Percentiles rank a stretch among this genome's conserved stretches.
These are phyloP conservation scores for Aromia moschata DNA, from an alignment of 2,888 invertebrate genomes.

Conservation along the genomic window DNA sequence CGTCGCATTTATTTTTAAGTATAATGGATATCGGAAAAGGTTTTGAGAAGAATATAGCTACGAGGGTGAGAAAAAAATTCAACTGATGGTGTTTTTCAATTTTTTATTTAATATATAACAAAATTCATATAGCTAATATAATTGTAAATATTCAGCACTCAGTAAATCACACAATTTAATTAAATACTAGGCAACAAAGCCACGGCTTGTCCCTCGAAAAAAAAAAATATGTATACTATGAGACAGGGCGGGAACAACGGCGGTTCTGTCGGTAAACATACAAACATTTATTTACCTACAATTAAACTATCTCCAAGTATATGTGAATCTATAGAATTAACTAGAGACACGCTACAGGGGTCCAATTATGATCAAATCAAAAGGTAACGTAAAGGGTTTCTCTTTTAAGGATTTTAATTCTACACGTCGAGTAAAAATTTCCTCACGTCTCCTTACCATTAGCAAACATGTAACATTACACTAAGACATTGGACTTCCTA, in stretches of 20 bases:
- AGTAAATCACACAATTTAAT: conserved; percentile 53
- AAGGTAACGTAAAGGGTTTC: background rate
- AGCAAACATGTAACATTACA: conserved; percentile 17
- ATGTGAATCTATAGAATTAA: conserved; percentile 38
- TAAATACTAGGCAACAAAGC: conserved; percentile 42
- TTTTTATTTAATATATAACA: conserved; percentile 52
- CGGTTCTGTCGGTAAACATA: conserved; percentile 43
- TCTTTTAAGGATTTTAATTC: background rate
- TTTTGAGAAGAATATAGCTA: too few species aligned
- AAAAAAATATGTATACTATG: conserved; percentile 38
- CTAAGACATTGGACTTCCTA: conserved; percentile 15
- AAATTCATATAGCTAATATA: conserved; percentile 54
- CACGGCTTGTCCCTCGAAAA: conserved; percentile 35
- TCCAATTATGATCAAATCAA: conserved; percentile 31
- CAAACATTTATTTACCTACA: conserved; percentile 51
- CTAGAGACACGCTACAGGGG: conserved; percentile 39
- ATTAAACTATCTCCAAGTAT: conserved; percentile 45
- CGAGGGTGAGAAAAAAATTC: too few species aligned
- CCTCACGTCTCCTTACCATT: background rate
- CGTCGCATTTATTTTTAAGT: too few species aligned
- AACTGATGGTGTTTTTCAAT: conserved; percentile 38
- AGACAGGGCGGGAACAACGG: conserved; percentile 36
- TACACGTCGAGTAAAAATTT: background rate
- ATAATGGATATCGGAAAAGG: too few species aligned
- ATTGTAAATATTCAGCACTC: conserved; percentile 53